A percentile compares a stretch with the other conserved stretches of the same genome.
Conservation (phyloP, 1,140 invertebrate species). For the Drosophila lacertosa region DNA sequence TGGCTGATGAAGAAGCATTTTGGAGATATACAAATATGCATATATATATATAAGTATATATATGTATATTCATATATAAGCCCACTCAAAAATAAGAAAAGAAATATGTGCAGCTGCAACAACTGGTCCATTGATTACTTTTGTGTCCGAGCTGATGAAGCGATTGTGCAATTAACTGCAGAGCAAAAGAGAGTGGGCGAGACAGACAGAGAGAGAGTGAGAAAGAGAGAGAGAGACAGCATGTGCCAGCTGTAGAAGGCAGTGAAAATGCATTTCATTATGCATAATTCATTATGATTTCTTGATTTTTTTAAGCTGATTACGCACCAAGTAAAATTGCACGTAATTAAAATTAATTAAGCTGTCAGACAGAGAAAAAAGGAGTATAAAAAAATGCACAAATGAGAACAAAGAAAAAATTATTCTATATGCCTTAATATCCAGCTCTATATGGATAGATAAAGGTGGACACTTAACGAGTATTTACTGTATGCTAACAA, state of each 20-base stretch:
- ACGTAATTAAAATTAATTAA: slow-evolving; percentile 38
- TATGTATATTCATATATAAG: not conserved
- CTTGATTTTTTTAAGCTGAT: slow-evolving; percentile 29
- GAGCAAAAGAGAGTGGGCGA: not conserved
- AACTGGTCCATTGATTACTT: slow-evolving; percentile 25
- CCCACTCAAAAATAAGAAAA: slow-evolving; percentile 13
- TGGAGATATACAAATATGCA: not conserved
- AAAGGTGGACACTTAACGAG: not conserved
- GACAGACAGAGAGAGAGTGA: not conserved
- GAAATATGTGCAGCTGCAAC: slow-evolving; percentile 23
- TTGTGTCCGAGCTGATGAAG: slow-evolving; percentile 13
- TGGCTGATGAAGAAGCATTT: slow-evolving; percentile 22
- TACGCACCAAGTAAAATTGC: slow-evolving; percentile 15
- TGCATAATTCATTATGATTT: slow-evolving; percentile 24
- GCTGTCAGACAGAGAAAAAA: slow-evolving; percentile 14
- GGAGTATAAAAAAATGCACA: not conserved
- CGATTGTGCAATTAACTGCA: slow-evolving; percentile 23
- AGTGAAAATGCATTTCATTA: slow-evolving; percentile 24
- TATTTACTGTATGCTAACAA: not conserved
- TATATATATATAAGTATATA: too few relatives aligned
- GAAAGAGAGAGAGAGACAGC: not conserved
- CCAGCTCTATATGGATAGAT: too few relatives aligned
- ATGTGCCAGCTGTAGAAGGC: too few relatives aligned
- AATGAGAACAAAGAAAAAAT: too few relatives aligned
- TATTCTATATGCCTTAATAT: too few relatives aligned